These are phyloP conservation scores for Ridgeia piscesae DNA, from an alignment of 1,140 invertebrate genomes.

Conservation along the genomic window DNA sequence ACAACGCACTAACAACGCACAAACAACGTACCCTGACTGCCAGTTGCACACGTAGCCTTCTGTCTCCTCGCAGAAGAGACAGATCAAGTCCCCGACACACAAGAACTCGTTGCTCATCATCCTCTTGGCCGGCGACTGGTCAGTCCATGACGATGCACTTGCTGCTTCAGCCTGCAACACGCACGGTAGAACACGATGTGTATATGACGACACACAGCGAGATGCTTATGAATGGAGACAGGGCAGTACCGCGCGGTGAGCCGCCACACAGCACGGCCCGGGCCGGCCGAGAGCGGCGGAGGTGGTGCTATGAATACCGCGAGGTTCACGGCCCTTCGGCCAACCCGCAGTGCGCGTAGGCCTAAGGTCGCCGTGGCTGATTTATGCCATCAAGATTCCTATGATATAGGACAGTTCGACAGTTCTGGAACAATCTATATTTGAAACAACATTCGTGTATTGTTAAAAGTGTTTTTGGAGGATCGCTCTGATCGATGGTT, in stretches of 20 bases:
- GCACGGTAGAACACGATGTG: background rate
- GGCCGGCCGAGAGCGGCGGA: no score
- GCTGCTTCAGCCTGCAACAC: background rate
- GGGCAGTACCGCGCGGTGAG: background rate
- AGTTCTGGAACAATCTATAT: background rate
- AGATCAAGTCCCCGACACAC: slow-evolving; percentile 30
- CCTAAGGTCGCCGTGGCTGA: background rate
- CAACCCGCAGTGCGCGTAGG: background rate
- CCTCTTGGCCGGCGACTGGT: background rate
- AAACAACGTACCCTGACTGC: slow-evolving; percentile 29
- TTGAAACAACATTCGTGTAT: background rate
- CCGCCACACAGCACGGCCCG: background rate
- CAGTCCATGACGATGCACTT: background rate
- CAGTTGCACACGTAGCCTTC: slow-evolving; percentile 32
- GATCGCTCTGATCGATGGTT: background rate
- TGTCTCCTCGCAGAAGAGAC: slow-evolving; percentile 32
- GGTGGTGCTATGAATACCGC: no score
- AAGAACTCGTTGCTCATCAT: slow-evolving; percentile 25
- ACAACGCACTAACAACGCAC: background rate
- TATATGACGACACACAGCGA: background rate
- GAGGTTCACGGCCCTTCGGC: no score
- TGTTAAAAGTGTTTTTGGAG: background rate
- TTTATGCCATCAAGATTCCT: background rate
- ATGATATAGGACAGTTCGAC: background rate
- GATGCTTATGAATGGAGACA: background rate